Conservation (phyloP, 2,888 invertebrate genomes). For the Pheosia gnoma region DNA sequence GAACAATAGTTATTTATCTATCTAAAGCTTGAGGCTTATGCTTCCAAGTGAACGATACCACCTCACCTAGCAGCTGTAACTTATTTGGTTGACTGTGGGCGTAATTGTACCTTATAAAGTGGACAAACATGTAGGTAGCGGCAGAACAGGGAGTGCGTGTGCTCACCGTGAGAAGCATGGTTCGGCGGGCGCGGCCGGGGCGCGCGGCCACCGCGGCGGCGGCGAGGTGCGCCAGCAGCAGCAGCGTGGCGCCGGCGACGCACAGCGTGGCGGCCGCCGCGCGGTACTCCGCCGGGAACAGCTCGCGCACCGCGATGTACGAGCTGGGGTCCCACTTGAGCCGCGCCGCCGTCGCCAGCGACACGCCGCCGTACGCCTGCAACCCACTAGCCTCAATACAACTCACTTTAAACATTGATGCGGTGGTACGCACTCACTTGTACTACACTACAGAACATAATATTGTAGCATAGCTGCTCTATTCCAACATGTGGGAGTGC, state of each 20-base stretch:
- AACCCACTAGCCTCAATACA: background rate
- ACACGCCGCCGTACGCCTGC: slow-evolving; percentile 61
- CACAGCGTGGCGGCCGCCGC: slow-evolving; percentile 38
- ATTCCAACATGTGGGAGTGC: too few species aligned
- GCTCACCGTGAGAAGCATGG: slow-evolving; percentile 14
- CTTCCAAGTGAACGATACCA: too few species aligned
- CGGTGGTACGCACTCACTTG: too few species aligned
- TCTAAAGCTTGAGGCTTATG: too few species aligned
- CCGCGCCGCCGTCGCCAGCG: slow-evolving; percentile 64
- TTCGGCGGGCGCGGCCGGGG: slow-evolving; percentile 16
- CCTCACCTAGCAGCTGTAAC: too few species aligned
- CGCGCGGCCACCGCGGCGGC: slow-evolving; percentile 30
- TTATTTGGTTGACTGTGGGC: too few species aligned
- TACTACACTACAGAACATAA: too few species aligned
- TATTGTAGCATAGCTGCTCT: too few species aligned
- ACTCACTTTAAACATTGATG: too few species aligned
- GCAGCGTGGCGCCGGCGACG: slow-evolving; percentile 43
- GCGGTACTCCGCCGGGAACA: slow-evolving; percentile 56
- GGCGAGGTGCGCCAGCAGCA: slow-evolving; percentile 53
- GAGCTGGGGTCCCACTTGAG: slow-evolving; percentile 73
- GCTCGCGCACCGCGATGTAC: slow-evolving; percentile 58
- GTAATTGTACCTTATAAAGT: too few species aligned
- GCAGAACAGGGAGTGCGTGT: background rate
- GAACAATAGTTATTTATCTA: too few species aligned
- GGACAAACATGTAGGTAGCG: too few species aligned